Evolutionary conservation across 2,113 vertebrate species (phyloP), one percentile per base, ranked within the genome.

Genomic region (Eretmochelys imbricata): DNA sequence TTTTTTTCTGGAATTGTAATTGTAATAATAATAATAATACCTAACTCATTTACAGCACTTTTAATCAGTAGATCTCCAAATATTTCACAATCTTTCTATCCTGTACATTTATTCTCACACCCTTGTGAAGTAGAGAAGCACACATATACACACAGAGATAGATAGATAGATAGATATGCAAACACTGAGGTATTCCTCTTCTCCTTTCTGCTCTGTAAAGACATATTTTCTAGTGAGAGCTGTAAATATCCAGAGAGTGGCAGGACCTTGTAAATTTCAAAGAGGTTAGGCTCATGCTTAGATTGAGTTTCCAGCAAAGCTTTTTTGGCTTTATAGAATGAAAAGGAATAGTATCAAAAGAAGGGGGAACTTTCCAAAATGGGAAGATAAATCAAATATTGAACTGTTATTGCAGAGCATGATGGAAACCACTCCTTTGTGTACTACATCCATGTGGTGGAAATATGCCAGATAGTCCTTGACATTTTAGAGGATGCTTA

Each of bases 311-410:
- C 80, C 82, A 88, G 72, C 22, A 91, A 93, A 79, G 5, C 4
- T 50, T 22, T 75, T 31, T 19, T 72, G 75, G 38, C 16, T 90
- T n/a, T 57, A 80, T 4, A 69, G 4, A 46, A 76, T 82, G 51
- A 50, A 88, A 89, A 88, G 55, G 9, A 89, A 14, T 24, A 89
- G 11, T 10, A 55, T 25, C 42, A 88, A 87, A 94, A 9, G 27
- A 80, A 91, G 51, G 91, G 5, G 1, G 46, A 79, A 91, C 27
- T 91, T 94, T 93, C 46, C 25, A 91, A 89, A 65, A 57, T 57
- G 13, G 2, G 8, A 82, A 88, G 27, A 59, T 42, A 94, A 87
- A 83, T 1, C n/a, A 84, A 92, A 84, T 54, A 54, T 14, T 78
- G 53, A 93, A 48, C 19, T 22, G 12, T 55, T 94, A 46, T 48